These are phyloP conservation scores for Dicranocentrus wangi DNA, from an alignment of 2,888 invertebrate genomes.

Conservation along the genomic window DNA sequence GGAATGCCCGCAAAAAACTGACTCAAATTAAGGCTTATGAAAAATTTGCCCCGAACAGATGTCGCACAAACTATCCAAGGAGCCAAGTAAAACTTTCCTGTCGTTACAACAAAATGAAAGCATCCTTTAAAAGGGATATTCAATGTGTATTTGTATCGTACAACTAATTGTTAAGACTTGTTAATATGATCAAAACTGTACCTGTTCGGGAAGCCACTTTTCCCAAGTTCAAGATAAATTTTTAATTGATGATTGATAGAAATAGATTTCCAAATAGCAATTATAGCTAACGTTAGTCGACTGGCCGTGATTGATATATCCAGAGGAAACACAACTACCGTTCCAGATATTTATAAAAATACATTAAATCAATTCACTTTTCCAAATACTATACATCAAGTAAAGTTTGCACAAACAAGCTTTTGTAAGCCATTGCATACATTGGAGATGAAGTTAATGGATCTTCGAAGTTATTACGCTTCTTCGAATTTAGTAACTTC, in stretches of 20 bases:
- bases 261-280: constrained; percentile 66
- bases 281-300: constrained; percentile 57
- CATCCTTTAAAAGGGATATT: no score
- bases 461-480: constrained; percentile 40
- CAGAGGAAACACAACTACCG: constrained; percentile 67
- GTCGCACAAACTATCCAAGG: constrained; percentile 62
- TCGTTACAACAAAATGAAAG: background rate
- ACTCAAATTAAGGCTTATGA: constrained; percentile 56
- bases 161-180: background rate
- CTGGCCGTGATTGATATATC: constrained; percentile 58
- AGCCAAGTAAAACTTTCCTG: constrained; percentile 63
- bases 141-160: background rate
- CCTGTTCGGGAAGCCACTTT: constrained; percentile 30
- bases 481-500: constrained; percentile 65
- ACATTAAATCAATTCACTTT: background rate
- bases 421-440: no score
- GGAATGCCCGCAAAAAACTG: constrained; percentile 51
- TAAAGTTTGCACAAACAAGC: no score
- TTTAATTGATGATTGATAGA: constrained; percentile 61
- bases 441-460: constrained; percentile 62
- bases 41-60: constrained; percentile 60
- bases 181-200: background rate
- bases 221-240: constrained; percentile 65
- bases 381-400: no score
- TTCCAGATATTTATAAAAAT: background rate